These are phyloP conservation scores for Pachyuromys duprasi DNA, from an alignment of 2,797 vertebrate species.

Conservation along the genomic window DNA sequence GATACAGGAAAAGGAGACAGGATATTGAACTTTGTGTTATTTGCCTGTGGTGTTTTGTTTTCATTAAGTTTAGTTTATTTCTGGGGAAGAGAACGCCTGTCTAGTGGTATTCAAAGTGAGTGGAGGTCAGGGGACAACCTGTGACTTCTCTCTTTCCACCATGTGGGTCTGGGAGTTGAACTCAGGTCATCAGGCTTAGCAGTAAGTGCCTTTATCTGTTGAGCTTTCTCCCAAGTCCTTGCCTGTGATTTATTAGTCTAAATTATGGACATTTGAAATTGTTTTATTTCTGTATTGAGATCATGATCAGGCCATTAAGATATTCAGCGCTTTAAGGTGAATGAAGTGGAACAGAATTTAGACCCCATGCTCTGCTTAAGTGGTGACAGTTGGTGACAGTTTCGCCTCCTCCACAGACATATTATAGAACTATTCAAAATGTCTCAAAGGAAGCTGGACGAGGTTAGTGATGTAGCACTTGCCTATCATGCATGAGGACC, in stretches of 20 bases:
- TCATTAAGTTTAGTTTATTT: neutral
- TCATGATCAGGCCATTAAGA: conserved; percentile 7
- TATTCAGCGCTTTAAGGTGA: conserved; percentile 41
- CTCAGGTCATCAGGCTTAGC: neutral
- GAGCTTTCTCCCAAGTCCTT: neutral
- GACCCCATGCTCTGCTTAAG: neutral
- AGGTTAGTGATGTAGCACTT: neutral
- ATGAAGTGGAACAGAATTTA: neutral
- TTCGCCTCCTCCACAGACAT: neutral
- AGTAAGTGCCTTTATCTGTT: neutral
- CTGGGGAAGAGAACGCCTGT: too few species aligned
- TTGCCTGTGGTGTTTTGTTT: neutral
- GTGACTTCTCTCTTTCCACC: neutral
- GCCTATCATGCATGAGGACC: neutral
- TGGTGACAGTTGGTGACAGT: neutral
- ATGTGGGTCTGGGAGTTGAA: neutral
- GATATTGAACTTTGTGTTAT: conserved; percentile 38
- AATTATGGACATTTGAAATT: neutral
- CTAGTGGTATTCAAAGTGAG: neutral
- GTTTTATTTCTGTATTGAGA: conserved; percentile 43
- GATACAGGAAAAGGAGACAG: neutral
- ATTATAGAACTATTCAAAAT: conserved; percentile 5
- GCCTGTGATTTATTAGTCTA: conserved; percentile 16
- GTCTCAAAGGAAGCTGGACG: neutral
- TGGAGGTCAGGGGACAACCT: neutral